Base-by-base conservation (phyloP, 2,888 invertebrate genomes). In the Oligia fasciuncula region DNA sequence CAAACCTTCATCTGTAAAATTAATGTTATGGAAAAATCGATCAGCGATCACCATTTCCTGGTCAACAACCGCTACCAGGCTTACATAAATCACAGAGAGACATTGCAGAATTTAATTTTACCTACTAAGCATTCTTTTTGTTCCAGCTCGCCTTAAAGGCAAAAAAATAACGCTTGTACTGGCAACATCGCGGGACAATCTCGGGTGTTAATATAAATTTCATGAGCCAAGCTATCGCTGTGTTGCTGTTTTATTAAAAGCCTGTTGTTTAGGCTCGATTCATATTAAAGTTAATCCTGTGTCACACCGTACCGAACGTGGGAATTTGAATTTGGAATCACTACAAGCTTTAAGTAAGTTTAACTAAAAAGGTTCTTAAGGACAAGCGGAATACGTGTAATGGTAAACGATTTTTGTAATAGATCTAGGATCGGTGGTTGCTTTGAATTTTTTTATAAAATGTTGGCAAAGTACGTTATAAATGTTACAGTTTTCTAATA, bases 191-290 rank as follows among this genome's bases (percentile, higher is more conserved):
- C 89, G 86, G 89, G 92, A 92, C 92, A 92, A 92, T 90, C 90
- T 91, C 90, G 89, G 89, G 87, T 89, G 93, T 92, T 93, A 93
- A 94, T 94, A 94, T 92, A 93, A 94, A 92, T 94, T 93, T 94
- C 93, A 94, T 92, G 91, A 93, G 91, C 81, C 89, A 81, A 88
- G 91, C 91, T 91, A 91, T 92, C 89, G 91, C 89, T 87, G 89
- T 84, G 90, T 89, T 92, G 90, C 87, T 93, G 89, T 93, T 94
- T 93, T 94, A 93, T 93, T 94, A 93, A 93, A 92, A 92, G 87
- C 81, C 86, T 85, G 91, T 92, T 93, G 91, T 91, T 92, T 91
- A 91, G 90, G 87, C 90, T 88, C 91, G 91, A 92, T 93, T 91
- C 92, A 92, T 93, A 93, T 92, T 92, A 92, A 90, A 92, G 75